Evolutionary conservation across 1,140 invertebrate species (phyloP).

Genomic region (Cotesia glomerata): DNA sequence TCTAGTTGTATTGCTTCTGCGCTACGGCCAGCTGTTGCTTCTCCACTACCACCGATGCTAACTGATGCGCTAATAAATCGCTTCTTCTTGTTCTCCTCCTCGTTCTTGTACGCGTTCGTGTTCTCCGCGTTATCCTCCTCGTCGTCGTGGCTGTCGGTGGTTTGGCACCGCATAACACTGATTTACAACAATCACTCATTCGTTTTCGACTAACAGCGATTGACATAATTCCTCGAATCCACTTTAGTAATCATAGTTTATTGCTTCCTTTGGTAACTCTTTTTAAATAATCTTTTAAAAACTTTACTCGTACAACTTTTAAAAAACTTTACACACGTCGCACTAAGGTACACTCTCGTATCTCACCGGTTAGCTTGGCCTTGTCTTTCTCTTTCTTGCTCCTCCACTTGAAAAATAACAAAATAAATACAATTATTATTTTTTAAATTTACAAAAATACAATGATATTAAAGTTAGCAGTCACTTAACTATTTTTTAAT

Average conservation of each 20-base stretch:
- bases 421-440: not conserved
- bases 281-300: not conserved
- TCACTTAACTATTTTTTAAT: too few relatives aligned
- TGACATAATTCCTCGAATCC: constrained; percentile 48
- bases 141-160: constrained; percentile 33
- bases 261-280: constrained; percentile 20
- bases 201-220: constrained; percentile 47
- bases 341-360: not conserved
- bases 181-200: constrained; percentile 41
- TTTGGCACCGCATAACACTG: constrained; percentile 46
- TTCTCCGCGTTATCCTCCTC: constrained; percentile 21
- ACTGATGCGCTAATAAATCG: not conserved
- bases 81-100: constrained; percentile 22
- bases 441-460: not conserved
- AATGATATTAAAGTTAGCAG: too few relatives aligned
- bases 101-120: constrained; percentile 16
- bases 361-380: constrained; percentile 8
- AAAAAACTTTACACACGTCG: not conserved
- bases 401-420: constrained; percentile 9
- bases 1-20: constrained; percentile 5
- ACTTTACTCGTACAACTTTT: not conserved
- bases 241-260: constrained; percentile 31
- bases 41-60: not conserved
- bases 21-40: constrained; percentile 20
- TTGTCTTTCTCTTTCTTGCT: not conserved